Base-by-base conservation (phyloP, 1,140 invertebrate genomes). In the Drosophila baimaii region DNA sequence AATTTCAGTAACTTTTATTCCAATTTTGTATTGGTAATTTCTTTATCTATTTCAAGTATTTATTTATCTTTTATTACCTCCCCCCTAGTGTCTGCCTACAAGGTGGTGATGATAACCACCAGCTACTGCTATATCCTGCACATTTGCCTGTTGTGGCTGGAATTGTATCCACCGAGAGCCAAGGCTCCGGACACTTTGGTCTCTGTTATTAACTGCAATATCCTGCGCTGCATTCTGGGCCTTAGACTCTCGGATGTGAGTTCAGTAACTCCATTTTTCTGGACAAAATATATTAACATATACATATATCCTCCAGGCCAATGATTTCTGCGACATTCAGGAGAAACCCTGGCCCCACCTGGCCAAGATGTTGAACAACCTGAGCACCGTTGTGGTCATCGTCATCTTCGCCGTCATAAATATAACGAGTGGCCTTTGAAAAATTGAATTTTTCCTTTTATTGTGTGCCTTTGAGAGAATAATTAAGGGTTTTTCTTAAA, bases 51-150 rank as follows among this genome's bases (percentile, higher is more conserved):
- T 55, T 33, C 9, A 21, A 6, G 9, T 43, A 47, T 37, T 29
- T 17, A 47, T 15, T 31, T 7, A 10, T 29, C 5, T 19, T 10
- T 3, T 15, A 5, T 2, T n/a, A 3, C 13, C n/a, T 49, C 35
- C 6, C 23, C 27, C 61, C 0, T 47, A 91, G 90, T 91, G 84
- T 21, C 39, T 0, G 77, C 59, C 10, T 91, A 88, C 69, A 76
- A 79, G 57, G 55, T 74, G 15, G 63, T 89, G 8, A 79, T 91
- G 86, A 52, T 66, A 1, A 61, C 73, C 19, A 47, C 65, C 15
- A 51, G 59, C 33, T 91, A 78, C 49, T 91, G 90, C 31, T 91
- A 91, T 61, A 29, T 91, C 13, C 55, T 91, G 35, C 90, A 91
- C 25, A 78, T 91, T 25, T 33, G 46, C 44, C 49, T 90, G 1